Evolutionary conservation across 2,888 invertebrate species (phyloP).

Genomic region (Amphimallon solstitiale): DNA sequence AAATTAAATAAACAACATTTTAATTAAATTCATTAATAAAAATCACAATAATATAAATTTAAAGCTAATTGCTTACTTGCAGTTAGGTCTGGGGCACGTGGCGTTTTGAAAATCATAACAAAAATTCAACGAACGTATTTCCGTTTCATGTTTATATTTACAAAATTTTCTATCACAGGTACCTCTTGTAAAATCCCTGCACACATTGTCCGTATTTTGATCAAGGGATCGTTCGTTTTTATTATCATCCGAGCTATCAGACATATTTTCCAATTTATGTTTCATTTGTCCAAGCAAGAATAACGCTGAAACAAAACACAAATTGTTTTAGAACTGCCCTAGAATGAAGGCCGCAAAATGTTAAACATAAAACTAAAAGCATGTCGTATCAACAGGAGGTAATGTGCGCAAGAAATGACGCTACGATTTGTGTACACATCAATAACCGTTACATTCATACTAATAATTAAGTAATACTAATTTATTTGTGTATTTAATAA

Average conservation of each 20-base stretch:
- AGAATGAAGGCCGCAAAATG: constrained; percentile 39
- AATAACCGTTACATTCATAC: background rate
- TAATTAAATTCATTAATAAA: background rate
- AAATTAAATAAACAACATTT: constrained; percentile 26
- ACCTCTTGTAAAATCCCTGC: constrained; percentile 70
- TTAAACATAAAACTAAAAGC: constrained; percentile 30
- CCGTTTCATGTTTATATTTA: constrained; percentile 66
- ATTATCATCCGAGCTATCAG: constrained; percentile 57
- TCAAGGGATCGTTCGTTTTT: constrained; percentile 54
- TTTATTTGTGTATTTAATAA: too few relatives aligned
- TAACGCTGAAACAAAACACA: constrained; percentile 1
- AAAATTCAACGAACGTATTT: constrained; percentile 63
- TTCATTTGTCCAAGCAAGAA: constrained; percentile 1
- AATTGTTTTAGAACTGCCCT: constrained; percentile 32
- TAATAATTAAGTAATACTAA: too few relatives aligned
- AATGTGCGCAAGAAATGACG: background rate
- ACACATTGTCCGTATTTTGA: constrained; percentile 59
- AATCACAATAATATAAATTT: background rate
- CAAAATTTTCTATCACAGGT: constrained; percentile 68
- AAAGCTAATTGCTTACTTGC: constrained; percentile 62
- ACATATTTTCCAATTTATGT: constrained; percentile 49
- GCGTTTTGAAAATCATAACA: constrained; percentile 80
- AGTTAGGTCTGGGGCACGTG: constrained; percentile 76
- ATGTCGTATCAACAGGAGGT: constrained; percentile 29
- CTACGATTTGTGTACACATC: background rate